phyloP scores from a whole-genome alignment of 2,888 invertebrate genomes.

The Apamea sordens region DNA sequence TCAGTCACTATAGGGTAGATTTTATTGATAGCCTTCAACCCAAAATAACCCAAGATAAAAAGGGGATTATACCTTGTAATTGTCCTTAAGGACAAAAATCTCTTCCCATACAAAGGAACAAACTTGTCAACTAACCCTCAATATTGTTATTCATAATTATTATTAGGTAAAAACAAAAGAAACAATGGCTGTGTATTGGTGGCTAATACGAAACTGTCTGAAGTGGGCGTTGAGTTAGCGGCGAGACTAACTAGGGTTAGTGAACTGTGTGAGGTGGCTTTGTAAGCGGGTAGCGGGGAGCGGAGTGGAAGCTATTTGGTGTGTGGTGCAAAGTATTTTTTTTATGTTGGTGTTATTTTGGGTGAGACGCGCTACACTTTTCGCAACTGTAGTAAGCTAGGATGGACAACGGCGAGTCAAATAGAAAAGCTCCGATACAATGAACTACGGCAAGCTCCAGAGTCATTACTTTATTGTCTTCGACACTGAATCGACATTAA shows the following conservation, averaged over 20 bases:
- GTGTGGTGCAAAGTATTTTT: not conserved
- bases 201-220: slow-evolving; percentile 76
- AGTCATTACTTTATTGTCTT: no score
- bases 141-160: slow-evolving; percentile 6
- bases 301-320: slow-evolving; percentile 47
- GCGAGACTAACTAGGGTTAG: slow-evolving; percentile 74
- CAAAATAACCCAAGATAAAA: not conserved
- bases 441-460: not conserved
- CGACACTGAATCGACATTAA: no score
- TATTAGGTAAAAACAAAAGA: slow-evolving; percentile 33
- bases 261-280: slow-evolving; percentile 52
- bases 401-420: no score
- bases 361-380: no score
- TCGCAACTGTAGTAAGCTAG: no score
- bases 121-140: not conserved
- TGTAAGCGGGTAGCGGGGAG: slow-evolving; percentile 58
- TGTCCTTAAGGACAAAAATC: not conserved
- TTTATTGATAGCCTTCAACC: not conserved
- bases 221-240: slow-evolving; percentile 78
- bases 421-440: not conserved
- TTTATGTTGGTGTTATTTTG: no score
- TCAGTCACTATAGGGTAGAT: not conserved
- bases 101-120: not conserved
- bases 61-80: not conserved
- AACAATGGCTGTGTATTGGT: slow-evolving; percentile 69